These are phyloP conservation scores for Bombus haemorrhoidalis DNA, from an alignment of 1,140 invertebrate genomes.

Conservation along the genomic window DNA sequence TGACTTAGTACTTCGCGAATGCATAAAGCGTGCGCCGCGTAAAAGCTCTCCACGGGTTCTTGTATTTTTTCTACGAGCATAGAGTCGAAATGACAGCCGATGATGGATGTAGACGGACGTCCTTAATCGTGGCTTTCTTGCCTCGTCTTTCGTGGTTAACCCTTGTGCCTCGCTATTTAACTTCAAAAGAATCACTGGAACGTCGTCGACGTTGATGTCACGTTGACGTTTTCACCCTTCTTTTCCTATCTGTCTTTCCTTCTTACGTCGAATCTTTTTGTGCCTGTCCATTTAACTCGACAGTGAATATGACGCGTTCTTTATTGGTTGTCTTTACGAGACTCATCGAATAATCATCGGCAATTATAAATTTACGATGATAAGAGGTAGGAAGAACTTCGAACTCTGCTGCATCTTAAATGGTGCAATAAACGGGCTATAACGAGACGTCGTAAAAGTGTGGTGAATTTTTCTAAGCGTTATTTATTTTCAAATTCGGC, in stretches of 20 bases:
- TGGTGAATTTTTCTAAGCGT: neutral
- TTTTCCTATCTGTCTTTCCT: neutral
- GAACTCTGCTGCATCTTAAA: neutral
- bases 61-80: conserved; percentile 3
- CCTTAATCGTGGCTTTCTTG: neutral
- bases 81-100: conserved; percentile 59
- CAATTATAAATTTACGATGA: neutral
- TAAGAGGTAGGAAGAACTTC: neutral
- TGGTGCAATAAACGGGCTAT: neutral
- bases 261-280: neutral
- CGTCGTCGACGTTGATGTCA: neutral
- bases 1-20: conserved; percentile 54
- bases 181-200: neutral
- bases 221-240: neutral
- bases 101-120: conserved; percentile 63
- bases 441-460: neutral
- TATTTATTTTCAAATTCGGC: neutral
- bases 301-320: neutral
- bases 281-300: neutral
- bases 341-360: neutral
- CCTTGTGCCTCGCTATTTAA: neutral
- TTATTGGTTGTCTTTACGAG: neutral
- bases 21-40: conserved; percentile 35
- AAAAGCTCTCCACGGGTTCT: conserved; percentile 5
- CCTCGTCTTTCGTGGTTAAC: neutral